phyloP scores from a whole-genome alignment of 2,113 vertebrate genomes.

The Plecotus auritus region DNA sequence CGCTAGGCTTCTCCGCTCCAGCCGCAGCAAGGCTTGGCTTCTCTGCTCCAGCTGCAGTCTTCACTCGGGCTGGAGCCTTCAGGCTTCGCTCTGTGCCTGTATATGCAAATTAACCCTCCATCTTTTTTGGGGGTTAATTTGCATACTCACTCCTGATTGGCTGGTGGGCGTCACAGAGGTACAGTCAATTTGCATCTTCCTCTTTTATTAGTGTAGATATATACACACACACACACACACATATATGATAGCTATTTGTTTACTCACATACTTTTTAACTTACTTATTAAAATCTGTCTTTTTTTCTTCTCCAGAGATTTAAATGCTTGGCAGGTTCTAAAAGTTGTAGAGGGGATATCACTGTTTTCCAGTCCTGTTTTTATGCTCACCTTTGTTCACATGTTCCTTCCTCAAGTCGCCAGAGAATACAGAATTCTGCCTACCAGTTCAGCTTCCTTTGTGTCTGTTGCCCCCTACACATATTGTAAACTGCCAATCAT shows the following conservation, averaged over 20 bases:
- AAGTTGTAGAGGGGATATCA: neutral
- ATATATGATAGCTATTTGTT: neutral
- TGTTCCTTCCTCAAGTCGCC: neutral
- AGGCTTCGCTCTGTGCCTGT: no score
- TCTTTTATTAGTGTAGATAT: no score
- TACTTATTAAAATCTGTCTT: neutral
- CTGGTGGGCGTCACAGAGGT: no score
- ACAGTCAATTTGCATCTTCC: no score
- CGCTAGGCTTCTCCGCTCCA: no score
- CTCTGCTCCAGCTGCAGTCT: no score
- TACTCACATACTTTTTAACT: neutral
- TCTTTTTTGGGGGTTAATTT: no score
- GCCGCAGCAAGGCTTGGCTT: no score
- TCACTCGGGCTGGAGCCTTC: no score
- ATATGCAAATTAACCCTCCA: no score
- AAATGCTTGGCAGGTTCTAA: neutral
- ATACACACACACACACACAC: no score
- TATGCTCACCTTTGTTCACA: neutral
- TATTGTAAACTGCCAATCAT: neutral
- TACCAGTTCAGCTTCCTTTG: neutral
- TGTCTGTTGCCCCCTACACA: neutral
- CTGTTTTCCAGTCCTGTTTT: neutral
- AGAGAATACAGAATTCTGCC: neutral
- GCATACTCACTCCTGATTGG: no score
- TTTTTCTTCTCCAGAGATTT: neutral